A percentile compares a stretch with the other conserved stretches of the same genome.
These are phyloP conservation scores for Drosophila teissieri DNA, from an alignment of 1,140 invertebrate species.

Conservation along the genomic window DNA sequence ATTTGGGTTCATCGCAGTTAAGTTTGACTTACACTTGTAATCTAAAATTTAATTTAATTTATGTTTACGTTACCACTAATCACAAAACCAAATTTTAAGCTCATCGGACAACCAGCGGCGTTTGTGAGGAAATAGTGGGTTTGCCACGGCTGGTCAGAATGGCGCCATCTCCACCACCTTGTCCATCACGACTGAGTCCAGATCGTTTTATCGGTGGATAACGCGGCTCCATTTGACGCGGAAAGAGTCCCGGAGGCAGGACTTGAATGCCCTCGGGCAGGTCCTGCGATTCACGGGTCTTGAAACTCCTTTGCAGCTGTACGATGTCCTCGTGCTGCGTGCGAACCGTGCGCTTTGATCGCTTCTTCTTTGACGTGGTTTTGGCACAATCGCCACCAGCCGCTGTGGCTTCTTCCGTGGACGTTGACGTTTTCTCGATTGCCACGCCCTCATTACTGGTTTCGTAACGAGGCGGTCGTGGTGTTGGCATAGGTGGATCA, in stretches of 20 bases:
- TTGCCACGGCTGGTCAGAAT: constrained; percentile 19
- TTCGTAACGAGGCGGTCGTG: neutral
- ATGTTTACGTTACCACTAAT: neutral
- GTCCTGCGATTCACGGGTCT: neutral
- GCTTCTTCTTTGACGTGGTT: constrained; percentile 46
- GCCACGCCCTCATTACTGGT: neutral
- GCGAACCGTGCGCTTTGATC: constrained; percentile 36
- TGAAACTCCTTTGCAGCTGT: constrained; percentile 31
- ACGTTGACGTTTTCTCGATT: neutral
- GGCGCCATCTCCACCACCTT: constrained; percentile 42
- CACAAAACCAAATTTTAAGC: neutral
- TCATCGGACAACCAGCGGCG: constrained; percentile 28
- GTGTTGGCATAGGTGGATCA: constrained; percentile 40
- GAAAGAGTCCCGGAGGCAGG: constrained; percentile 14
- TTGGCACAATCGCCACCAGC: constrained; percentile 16
- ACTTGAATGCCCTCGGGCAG: neutral
- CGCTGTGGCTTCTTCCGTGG: neutral
- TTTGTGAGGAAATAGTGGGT: constrained; percentile 2
- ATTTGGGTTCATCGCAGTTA: neutral
- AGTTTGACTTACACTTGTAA: constrained; percentile 29
- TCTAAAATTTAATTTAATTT: constrained; percentile 2
- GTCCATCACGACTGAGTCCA: constrained; percentile 2
- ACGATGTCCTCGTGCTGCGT: constrained; percentile 45
- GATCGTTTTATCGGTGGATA: constrained; percentile 2
- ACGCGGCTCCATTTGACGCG: constrained; percentile 19